Evolutionary conservation across 53 echinoderm and acorn worm species (phyloP), one percentile per base, ranked within the genome.

Genomic region (Temnopleurus reevesii): DNA sequence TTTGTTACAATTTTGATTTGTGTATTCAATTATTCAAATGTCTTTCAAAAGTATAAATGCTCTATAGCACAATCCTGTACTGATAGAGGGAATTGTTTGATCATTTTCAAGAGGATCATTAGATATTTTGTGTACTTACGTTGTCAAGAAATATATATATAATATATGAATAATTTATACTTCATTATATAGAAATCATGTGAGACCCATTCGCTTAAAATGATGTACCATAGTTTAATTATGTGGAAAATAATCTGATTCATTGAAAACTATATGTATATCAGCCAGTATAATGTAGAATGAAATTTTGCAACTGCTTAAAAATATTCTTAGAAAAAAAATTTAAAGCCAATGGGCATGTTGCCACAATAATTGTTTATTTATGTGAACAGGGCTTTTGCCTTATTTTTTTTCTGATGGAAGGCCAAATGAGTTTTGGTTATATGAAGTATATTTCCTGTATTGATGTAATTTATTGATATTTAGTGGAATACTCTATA

Each of bases 21-120:
- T 63, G 63, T 33, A 63, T 31, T 71, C 71, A 71, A 8, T 71
- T 6, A 71, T 71, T 21, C 13, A 71, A 71, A 71, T 71, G 71
- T 71, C 71, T 71, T 71, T 71, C 71, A 71, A n/a, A 71, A 0
- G 6, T 33, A 31, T 9, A 71, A 71, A 27, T 71, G 71, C 71
- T 71, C 41, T 71, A 71, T 71, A n/a, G 9, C 21, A 38, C 8
- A 71, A n/a, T 21, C 6, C 3, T 41, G 41, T n/a, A 38, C n/a
- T n/a, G 7, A 71, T 12, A 21, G 4, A 41, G 1, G 41, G 2
- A n/a, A 21, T 43, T 38, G n/a, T 38, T 36, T n/a, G 41, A 33
- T 34, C 15, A 64, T 15, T 33, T 21, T 2, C 34, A 8, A 71
- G 15, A 49, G 49, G 1, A 49, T 0, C 15, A 1, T 15, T 12